Evolutionary conservation across 2,888 invertebrate genomes (phyloP), one percentile per base, ranked within the genome.

Genomic region (Lochmaea crataegi): DNA sequence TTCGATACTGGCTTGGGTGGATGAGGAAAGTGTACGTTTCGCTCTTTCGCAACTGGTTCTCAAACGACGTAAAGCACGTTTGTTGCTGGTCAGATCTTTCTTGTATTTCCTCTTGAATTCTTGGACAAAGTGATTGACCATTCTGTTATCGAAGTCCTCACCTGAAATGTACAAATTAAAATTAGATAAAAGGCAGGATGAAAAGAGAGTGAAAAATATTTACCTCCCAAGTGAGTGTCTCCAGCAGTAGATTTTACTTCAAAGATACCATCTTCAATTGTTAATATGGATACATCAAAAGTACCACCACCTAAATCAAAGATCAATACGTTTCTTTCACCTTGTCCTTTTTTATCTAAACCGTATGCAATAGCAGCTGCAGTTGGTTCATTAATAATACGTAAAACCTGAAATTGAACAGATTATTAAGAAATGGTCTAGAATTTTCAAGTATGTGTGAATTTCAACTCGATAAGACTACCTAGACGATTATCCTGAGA

Each of bases 211-310:
- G 4, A 10, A 3, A n/a, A 16, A n/a, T 16, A n/a, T 9, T 41
- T 14, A 68, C 68, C 96, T 81, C 96, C 96, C 87, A 96, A 90
- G 84, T 96, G 97, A 70, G 97, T 97, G 85, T 98, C 97, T 77
- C 97, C 97, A 75, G 96, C 96, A n/a, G 96, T 98, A 9, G 97
- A 94, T 84, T 96, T 96, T 63, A 97, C 97, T 85, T 98, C 97
- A 86, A 98, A 98, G 80, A 94, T 90, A 87, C 97, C 93, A 85
- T 97, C 97, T 87, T 97, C 97, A 84, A 98, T 98, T 79, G 96
- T 96, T 81, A 98, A 89, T 83, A 98, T 94, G 73, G 97, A 97
- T 42, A 97, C 97, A 89, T 98, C 97, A 86, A 98, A 97, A 78
- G 96, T 97, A 81, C 96, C 97, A 84, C 98, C 97, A 71, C 93